Conservation (phyloP, 2,113 vertebrate species). For the Dasypus novemcinctus region DNA sequence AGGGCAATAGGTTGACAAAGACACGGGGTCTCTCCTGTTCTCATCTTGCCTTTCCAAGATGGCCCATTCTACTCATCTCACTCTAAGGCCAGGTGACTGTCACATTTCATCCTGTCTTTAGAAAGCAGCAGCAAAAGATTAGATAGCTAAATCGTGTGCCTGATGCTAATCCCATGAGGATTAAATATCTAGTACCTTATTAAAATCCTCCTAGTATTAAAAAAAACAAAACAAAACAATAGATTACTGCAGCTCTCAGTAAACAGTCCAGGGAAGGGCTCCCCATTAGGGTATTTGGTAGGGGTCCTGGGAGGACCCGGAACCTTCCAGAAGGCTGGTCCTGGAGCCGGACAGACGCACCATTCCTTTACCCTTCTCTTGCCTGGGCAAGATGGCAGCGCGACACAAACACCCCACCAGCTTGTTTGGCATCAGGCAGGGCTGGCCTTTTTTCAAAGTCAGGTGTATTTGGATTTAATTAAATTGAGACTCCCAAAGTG, state of each 20-base stretch:
- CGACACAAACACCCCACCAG: not conserved
- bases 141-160: slow-evolving; percentile 41
- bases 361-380: not conserved
- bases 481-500: slow-evolving; percentile 6
- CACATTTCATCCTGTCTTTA: slow-evolving; percentile 46
- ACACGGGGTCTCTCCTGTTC: not conserved
- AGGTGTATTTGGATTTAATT: slow-evolving; percentile 45
- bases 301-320: not conserved
- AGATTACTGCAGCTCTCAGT: not conserved
- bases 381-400: not conserved
- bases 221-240: not conserved
- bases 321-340: not conserved
- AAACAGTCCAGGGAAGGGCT: not conserved
- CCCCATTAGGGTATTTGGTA: not conserved
- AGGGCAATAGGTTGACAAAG: not conserved
- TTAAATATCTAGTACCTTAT: slow-evolving; percentile 53
- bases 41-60: not conserved
- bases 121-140: slow-evolving; percentile 10
- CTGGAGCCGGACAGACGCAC: not conserved
- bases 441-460: not conserved
- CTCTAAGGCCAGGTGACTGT: not conserved
- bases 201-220: not conserved
- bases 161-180: slow-evolving; percentile 51
- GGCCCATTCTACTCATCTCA: not conserved
- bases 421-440: not conserved